Percentiles rank a stretch among this genome's conserved stretches.
phyloP scores from a whole-genome alignment of 2,888 invertebrate species.

The Lutraria lutraria region DNA sequence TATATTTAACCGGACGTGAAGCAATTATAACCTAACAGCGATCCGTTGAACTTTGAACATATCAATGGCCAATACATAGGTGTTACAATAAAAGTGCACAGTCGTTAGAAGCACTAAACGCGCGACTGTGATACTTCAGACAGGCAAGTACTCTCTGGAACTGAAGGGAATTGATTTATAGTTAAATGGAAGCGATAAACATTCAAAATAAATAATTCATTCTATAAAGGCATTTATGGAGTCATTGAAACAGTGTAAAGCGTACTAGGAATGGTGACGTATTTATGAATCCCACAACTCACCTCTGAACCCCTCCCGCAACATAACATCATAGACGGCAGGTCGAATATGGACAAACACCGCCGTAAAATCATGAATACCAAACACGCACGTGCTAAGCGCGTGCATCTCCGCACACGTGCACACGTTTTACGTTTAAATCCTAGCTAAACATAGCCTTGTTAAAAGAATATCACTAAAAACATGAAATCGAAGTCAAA shows the following conservation, averaged over 20 bases:
- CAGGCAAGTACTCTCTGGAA: not conserved
- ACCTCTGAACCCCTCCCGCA: slow-evolving; percentile 67
- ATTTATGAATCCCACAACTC: not conserved
- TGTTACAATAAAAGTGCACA: not conserved
- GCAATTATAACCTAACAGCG: not conserved
- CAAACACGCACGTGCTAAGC: slow-evolving; percentile 58
- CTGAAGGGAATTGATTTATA: not conserved
- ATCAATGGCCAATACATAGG: not conserved
- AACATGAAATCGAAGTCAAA: not conserved
- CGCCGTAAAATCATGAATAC: slow-evolving; percentile 69
- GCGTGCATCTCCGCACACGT: slow-evolving; percentile 63
- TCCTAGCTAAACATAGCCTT: not conserved
- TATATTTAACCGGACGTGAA: not conserved
- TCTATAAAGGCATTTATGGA: not conserved
- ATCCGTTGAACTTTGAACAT: not conserved
- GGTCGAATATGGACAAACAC: slow-evolving; percentile 59
- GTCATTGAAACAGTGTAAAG: not conserved
- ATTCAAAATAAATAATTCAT: slow-evolving; percentile 14
- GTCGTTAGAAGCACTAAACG: slow-evolving; percentile 1
- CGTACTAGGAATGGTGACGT: not conserved
- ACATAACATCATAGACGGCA: slow-evolving; percentile 69
- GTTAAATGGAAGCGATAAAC: not conserved
- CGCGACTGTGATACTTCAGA: not conserved
- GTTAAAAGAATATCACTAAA: not conserved
- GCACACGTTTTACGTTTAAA: slow-evolving; percentile 32